Evolutionary conservation across 64 coral and sea anemone species (phyloP).

Genomic region (Montipora sp.): DNA sequence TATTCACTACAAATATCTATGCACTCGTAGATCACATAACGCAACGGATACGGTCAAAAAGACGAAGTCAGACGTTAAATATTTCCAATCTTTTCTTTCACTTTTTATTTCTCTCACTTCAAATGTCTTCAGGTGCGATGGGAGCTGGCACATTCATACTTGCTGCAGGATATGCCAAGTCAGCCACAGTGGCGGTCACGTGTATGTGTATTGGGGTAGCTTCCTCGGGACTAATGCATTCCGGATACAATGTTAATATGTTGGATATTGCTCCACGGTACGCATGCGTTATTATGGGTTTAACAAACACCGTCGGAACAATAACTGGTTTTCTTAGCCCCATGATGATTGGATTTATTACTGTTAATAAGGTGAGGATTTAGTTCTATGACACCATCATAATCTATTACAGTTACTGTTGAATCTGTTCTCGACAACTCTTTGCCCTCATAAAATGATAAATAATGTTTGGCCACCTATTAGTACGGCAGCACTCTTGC

Average conservation of each 20-base stretch:
- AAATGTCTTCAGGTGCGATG: slow-evolving; percentile 51
- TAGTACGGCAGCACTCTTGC: too few species aligned
- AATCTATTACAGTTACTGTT: too few species aligned
- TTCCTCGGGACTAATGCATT: slow-evolving; percentile 88
- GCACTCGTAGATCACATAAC: too few species aligned
- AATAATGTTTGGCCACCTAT: background rate
- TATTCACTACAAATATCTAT: too few species aligned
- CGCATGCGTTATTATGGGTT: slow-evolving; percentile 86
- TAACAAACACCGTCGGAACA: slow-evolving; percentile 86
- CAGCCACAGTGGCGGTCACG: slow-evolving; percentile 67
- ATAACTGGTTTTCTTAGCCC: slow-evolving; percentile 83
- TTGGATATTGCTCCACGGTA: slow-evolving; percentile 86
- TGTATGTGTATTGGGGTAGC: slow-evolving; percentile 86
- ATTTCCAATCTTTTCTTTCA: too few species aligned
- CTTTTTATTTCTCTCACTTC: background rate
- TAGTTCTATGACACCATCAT: background rate
- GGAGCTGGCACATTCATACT: slow-evolving; percentile 83
- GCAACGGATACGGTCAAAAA: too few species aligned
- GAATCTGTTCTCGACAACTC: too few species aligned
- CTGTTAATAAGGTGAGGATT: slow-evolving; percentile 65
- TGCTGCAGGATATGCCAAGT: slow-evolving; percentile 61
- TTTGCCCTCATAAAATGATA: background rate
- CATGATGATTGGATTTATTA: slow-evolving; percentile 81
- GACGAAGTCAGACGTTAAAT: too few species aligned
- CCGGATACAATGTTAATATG: slow-evolving; percentile 92